Evolutionary conservation across 1,140 invertebrate genomes (phyloP), one percentile per base, ranked within the genome.

Genomic region (Ostrea edulis): DNA sequence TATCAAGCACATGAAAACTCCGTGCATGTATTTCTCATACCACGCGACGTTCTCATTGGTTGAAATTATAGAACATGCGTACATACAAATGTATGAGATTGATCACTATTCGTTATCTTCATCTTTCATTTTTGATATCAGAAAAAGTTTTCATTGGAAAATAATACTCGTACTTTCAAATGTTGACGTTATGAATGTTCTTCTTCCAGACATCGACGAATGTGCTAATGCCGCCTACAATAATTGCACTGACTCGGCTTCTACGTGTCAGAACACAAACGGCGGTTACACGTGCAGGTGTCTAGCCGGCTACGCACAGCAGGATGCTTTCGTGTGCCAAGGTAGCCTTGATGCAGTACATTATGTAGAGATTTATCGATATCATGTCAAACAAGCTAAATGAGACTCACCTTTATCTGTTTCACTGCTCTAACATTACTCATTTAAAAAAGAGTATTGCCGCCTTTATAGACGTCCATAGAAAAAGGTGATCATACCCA

Each of bases 151-250:
- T 25, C 85, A 22, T 29, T 52, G 22, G 17, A 17, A 68, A 51
- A 25, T 17, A 17, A 1, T 25, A 62, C 1, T 2, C 20, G 53
- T 44, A 65, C 44, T 25, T 85, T 17, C 14, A 25, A 25, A 65
- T 14, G 53, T 25, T 62, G 17, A 44, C 35, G 35, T 44, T 44
- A 5, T 44, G 17, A 20, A 5, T 62, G 14, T n/a, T 20, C 12
- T 85, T n/a, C 17, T 90, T 91, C 84, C 58, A 92, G 91, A 92
- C 83, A 65, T 89, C 12, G 29, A 91, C 51, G 90, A 92, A 81
- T 92, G 91, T 86, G 17, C 53, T 25, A 51, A 20, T n/a, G 44
- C 52, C 2, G 54, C 7, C 68, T 55, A 58, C 8, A 89, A 84
- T 62, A 87, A 68, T 22, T 83, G 82, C 2, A 65, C 83, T 11